Conservation (phyloP, 2,888 invertebrate species). For the Lasioglossum morio region DNA sequence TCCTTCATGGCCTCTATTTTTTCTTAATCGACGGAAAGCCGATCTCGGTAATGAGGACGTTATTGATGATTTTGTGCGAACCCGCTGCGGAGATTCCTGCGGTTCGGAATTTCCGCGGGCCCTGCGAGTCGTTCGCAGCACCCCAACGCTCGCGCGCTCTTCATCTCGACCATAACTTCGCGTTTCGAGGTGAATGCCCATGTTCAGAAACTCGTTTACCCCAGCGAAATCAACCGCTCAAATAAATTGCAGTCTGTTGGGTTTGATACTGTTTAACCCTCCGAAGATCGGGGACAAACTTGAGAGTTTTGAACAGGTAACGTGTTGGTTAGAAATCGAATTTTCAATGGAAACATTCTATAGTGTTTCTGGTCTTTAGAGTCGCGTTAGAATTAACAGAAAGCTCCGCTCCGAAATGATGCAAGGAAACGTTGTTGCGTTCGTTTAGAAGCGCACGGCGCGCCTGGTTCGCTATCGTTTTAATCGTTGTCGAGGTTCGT, state of each 20-base stretch:
- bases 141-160: background rate
- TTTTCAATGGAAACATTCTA: too few species aligned
- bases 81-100: slow-evolving; percentile 5
- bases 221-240: background rate
- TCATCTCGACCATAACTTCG: background rate
- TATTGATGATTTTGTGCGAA: slow-evolving; percentile 27
- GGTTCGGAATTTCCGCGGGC: background rate
- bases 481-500: background rate
- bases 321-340: too few species aligned
- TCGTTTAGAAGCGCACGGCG: background rate
- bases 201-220: background rate
- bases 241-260: background rate
- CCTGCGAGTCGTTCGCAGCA: background rate
- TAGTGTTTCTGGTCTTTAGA: background rate
- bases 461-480: background rate
- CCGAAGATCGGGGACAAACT: background rate
- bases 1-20: slow-evolving; percentile 16
- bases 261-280: background rate
- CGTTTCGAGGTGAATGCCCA: background rate
- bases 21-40: slow-evolving; percentile 18
- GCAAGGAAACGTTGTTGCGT: background rate
- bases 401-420: background rate
- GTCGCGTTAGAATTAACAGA: background rate
- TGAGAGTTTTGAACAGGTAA: background rate
- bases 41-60: slow-evolving; percentile 20